Percentiles rank a stretch among this genome's conserved stretches.
phyloP scores from a whole-genome alignment of 30 jellyfish, hydroid and myxozoan species.

The Cassiopea andromeda region DNA sequence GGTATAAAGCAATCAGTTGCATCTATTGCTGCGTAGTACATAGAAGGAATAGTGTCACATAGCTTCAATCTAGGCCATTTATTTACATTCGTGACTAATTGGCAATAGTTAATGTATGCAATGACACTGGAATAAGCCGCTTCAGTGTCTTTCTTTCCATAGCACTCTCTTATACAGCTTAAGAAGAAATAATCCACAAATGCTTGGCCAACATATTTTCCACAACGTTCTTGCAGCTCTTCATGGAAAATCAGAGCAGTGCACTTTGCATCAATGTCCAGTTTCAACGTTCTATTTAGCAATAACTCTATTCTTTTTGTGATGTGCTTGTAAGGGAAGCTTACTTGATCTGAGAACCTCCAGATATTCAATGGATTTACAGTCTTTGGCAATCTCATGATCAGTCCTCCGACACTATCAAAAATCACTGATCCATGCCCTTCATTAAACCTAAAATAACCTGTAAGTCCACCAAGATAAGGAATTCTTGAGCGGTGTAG shows the following conservation, averaged over 20 bases:
- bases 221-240: slow-evolving; percentile 46
- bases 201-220: slow-evolving; percentile 51
- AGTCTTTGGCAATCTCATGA: slow-evolving; percentile 21
- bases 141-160: not conserved
- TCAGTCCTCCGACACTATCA: slow-evolving; percentile 9
- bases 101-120: slow-evolving; percentile 62
- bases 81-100: not conserved
- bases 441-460: slow-evolving; percentile 62
- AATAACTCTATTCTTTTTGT: not conserved
- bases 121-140: slow-evolving; percentile 8
- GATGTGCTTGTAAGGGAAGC: not conserved
- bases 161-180: slow-evolving; percentile 43
- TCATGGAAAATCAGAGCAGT: slow-evolving; percentile 35
- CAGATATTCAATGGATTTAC: slow-evolving; percentile 32
- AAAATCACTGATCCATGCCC: slow-evolving; percentile 36
- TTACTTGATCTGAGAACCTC: slow-evolving; percentile 58
- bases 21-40: slow-evolving; percentile 25
- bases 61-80: slow-evolving; percentile 36
- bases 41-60: slow-evolving; percentile 45
- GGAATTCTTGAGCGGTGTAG: slow-evolving; percentile 39
- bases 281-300: slow-evolving; percentile 29
- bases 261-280: slow-evolving; percentile 15
- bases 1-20: slow-evolving; percentile 44
- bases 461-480: slow-evolving; percentile 3
- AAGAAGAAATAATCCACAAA: slow-evolving; percentile 51